These are phyloP conservation scores for Caenorhabditis panamensis DNA, from an alignment of 2,888 invertebrate species.

Conservation along the genomic window DNA sequence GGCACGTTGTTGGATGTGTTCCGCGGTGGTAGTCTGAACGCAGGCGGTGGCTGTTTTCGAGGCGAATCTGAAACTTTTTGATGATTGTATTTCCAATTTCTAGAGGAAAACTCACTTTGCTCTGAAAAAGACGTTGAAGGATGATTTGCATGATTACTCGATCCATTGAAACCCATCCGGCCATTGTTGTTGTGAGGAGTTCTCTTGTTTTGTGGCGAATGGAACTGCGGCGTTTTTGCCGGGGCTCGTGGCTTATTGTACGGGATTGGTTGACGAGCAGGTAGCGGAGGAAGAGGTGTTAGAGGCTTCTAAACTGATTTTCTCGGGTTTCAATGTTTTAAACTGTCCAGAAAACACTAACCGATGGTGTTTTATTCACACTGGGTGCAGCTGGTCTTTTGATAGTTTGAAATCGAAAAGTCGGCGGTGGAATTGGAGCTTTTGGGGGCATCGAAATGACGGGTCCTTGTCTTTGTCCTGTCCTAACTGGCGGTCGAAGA, in stretches of 20 bases:
- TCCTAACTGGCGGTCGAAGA: not conserved
- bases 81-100: too few relatives aligned
- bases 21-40: too few relatives aligned
- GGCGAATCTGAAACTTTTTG: too few relatives aligned
- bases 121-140: not conserved
- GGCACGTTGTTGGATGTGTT: too few relatives aligned
- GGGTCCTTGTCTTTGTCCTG: conserved; percentile 3
- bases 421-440: not conserved
- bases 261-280: not conserved
- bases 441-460: not conserved
- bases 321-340: not conserved
- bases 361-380: not conserved
- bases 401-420: not conserved
- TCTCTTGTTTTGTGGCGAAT: too few relatives aligned
- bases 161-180: too few relatives aligned
- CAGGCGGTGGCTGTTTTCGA: too few relatives aligned
- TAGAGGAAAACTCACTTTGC: too few relatives aligned
- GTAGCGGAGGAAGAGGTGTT: not conserved
- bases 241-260: not conserved
- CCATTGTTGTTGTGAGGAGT: too few relatives aligned
- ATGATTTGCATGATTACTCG: too few relatives aligned
- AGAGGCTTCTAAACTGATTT: not conserved
- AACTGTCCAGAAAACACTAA: not conserved
- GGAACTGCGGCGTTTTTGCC: too few relatives aligned
- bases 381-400: not conserved